Evolutionary conservation across 2,113 vertebrate species (phyloP).

Genomic region (Cricetomys ansorgei): DNA sequence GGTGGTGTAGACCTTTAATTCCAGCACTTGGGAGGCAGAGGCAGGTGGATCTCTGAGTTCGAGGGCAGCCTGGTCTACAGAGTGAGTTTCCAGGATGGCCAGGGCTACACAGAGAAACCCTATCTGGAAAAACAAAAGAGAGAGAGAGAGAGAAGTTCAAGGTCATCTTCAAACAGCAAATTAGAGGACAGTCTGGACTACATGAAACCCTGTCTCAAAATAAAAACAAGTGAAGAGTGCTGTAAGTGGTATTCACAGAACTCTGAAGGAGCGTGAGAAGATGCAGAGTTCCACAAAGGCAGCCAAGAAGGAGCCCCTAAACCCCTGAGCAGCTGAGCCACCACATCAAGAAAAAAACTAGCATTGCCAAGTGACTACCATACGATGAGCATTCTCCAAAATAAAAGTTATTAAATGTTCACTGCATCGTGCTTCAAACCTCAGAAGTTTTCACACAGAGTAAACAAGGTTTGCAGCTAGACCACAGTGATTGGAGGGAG

Average conservation of each 20-base stretch:
- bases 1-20: too few relatives aligned
- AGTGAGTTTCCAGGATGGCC: too few relatives aligned
- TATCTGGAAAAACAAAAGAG: too few relatives aligned
- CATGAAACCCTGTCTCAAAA: not conserved
- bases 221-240: not conserved
- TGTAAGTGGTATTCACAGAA: not conserved
- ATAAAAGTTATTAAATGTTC: not conserved
- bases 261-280: not conserved
- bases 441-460: not conserved
- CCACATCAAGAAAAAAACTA: not conserved
- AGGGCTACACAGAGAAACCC: too few relatives aligned
- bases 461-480: not conserved
- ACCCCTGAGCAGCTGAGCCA: not conserved
- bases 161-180: not conserved
- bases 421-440: not conserved
- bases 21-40: too few relatives aligned
- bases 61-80: too few relatives aligned
- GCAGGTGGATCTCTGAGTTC: too few relatives aligned
- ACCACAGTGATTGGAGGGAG: not conserved
- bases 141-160: too few relatives aligned
- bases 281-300: not conserved
- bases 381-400: not conserved
- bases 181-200: not conserved
- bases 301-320: not conserved
- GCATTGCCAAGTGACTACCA: not conserved